Evolutionary conservation across 1,140 invertebrate species (phyloP).

Genomic region (Brachionus calyciflorus): DNA sequence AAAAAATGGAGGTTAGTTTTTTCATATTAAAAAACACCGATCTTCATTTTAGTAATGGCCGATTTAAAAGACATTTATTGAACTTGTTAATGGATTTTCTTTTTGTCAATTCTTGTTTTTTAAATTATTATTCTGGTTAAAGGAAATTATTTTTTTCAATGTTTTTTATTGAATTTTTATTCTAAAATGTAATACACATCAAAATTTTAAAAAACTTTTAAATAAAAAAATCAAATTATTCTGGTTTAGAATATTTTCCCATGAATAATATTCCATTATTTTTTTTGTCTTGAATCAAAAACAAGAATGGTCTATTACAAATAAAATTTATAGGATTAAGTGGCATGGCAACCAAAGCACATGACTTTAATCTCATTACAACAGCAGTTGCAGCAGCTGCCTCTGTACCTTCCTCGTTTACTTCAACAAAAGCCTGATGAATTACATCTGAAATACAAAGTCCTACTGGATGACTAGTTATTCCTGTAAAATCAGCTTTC

Average conservation of each 20-base stretch:
- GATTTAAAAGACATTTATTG: too few relatives aligned
- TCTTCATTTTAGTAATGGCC: too few relatives aligned
- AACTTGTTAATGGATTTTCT: too few relatives aligned
- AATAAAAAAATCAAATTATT: too few relatives aligned
- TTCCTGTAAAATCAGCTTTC: constrained; percentile 66
- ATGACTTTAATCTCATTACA: constrained; percentile 18
- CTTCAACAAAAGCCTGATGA: constrained; percentile 47
- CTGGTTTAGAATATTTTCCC: not conserved
- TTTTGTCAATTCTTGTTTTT: too few relatives aligned
- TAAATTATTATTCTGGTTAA: too few relatives aligned
- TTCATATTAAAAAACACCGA: too few relatives aligned
- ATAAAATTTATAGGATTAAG: not conserved
- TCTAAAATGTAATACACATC: too few relatives aligned
- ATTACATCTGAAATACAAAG: constrained; percentile 35
- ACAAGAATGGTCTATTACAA: constrained; percentile 4
- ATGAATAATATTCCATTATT: not conserved
- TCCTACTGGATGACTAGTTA: constrained; percentile 46
- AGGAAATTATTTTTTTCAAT: too few relatives aligned
- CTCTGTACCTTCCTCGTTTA: constrained; percentile 52
- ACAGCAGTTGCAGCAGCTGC: constrained; percentile 51
- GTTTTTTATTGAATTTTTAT: too few relatives aligned
- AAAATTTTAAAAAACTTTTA: too few relatives aligned
- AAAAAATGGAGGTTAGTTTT: too few relatives aligned
- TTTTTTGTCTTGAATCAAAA: not conserved
- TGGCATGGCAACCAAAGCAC: not conserved